Evolutionary conservation across 2,888 invertebrate genomes (phyloP).

Genomic region (Crioceris asparagi): DNA sequence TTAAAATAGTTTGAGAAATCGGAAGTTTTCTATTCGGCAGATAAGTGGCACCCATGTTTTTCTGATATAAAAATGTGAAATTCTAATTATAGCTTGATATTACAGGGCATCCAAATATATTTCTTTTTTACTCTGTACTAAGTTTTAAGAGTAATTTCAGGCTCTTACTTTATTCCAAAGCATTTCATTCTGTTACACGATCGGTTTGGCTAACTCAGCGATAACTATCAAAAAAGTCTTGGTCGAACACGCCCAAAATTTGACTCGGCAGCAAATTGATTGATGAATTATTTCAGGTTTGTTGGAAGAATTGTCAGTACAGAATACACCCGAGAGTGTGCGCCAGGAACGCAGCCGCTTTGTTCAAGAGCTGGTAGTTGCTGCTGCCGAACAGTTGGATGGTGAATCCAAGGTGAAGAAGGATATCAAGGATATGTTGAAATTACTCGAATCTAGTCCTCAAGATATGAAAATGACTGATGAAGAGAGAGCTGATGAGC

Average conservation of each 20-base stretch:
- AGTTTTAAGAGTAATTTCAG: too few relatives aligned
- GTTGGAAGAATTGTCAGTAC: constrained; percentile 45
- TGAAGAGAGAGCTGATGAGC: constrained; percentile 7
- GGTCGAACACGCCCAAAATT: too few relatives aligned
- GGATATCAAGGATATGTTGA: too few relatives aligned
- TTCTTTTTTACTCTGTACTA: too few relatives aligned
- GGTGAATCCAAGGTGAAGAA: constrained; percentile 12
- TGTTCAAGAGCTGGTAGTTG: constrained; percentile 58
- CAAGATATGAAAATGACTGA: constrained; percentile 11
- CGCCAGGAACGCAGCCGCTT: constrained; percentile 55
- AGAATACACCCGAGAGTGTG: constrained; percentile 44
- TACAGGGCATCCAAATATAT: too few relatives aligned
- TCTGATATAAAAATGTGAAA: too few relatives aligned
- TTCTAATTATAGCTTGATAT: too few relatives aligned
- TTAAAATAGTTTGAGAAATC: background rate
- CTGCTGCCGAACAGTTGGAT: constrained; percentile 34
- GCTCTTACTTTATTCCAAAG: too few relatives aligned
- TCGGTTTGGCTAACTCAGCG: too few relatives aligned
- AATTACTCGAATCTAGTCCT: constrained; percentile 16
- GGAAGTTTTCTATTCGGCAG: background rate
- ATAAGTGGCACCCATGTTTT: too few relatives aligned
- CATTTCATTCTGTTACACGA: too few relatives aligned
- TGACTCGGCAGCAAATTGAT: background rate
- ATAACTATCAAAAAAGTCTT: too few relatives aligned
- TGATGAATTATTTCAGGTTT: constrained; percentile 21